Evolutionary conservation across 1,140 invertebrate genomes (phyloP).

Genomic region (Pectinophora gossypiella): DNA sequence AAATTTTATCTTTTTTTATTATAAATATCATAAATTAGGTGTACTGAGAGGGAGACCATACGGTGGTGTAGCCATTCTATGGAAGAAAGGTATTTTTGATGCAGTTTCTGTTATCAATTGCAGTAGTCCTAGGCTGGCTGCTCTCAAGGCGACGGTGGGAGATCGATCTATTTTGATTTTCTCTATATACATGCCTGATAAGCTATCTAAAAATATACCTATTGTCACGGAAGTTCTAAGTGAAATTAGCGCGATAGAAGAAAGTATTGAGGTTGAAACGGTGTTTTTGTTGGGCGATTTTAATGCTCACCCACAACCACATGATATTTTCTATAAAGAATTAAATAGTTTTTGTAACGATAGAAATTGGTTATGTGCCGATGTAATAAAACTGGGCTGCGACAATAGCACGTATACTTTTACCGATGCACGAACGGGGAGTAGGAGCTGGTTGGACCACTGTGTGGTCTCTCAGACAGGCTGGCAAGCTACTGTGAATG

Average conservation of each 20-base stretch:
- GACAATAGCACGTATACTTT: background rate
- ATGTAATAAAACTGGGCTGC: background rate
- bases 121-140: background rate
- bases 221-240: background rate
- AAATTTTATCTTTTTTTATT: too few relatives aligned
- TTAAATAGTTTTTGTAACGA: background rate
- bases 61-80: conserved; percentile 1
- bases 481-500: background rate
- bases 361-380: background rate
- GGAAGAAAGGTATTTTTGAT: conserved; percentile 1
- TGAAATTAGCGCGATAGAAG: background rate
- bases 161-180: background rate
- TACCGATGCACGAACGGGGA: background rate
- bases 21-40: too few relatives aligned
- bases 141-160: background rate
- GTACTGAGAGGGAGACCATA: conserved; percentile 1
- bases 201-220: background rate
- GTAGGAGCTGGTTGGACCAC: background rate
- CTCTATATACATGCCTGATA: background rate
- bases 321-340: background rate
- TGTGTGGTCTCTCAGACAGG: background rate
- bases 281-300: background rate
- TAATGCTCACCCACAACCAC: background rate
- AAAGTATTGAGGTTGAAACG: background rate
- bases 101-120: background rate